Conservation (phyloP, 92 coral and sea anemone species). For the Heteractis magnifica region DNA sequence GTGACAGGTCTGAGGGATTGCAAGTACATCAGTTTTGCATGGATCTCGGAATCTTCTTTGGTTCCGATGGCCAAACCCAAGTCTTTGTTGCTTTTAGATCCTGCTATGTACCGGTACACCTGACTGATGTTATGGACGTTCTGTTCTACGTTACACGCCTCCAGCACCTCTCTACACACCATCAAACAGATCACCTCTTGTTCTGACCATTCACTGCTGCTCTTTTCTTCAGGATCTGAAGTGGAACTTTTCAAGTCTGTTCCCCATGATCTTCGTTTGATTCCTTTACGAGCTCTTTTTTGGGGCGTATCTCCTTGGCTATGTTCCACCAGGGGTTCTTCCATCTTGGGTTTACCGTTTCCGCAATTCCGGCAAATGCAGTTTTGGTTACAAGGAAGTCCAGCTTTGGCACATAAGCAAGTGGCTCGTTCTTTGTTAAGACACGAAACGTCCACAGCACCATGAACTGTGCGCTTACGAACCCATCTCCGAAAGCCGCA, state of each 20-base stretch:
- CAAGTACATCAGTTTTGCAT: conserved; percentile 16
- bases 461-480: conserved; percentile 5
- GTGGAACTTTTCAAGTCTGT: not conserved
- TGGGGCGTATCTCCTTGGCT: conserved; percentile 16
- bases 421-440: conserved; percentile 19
- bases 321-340: not conserved
- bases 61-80: conserved; percentile 24
- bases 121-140: conserved; percentile 37
- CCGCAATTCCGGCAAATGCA: conserved; percentile 34
- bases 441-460: not conserved
- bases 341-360: conserved; percentile 32
- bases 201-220: conserved; percentile 26
- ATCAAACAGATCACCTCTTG: conserved; percentile 41
- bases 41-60: conserved; percentile 28
- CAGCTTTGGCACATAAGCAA: conserved; percentile 37
- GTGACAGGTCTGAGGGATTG: conserved; percentile 7
- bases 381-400: conserved; percentile 29
- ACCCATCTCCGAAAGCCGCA: conserved; percentile 13
- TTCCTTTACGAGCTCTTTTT: conserved; percentile 34
- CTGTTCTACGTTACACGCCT: conserved; percentile 39
- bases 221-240: not conserved
- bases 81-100: conserved; percentile 19
- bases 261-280: conserved; percentile 14
- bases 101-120: conserved; percentile 33
- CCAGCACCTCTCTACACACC: conserved; percentile 45